Evolutionary conservation across 2,888 invertebrate species (phyloP), one percentile per base, ranked within the genome.

Genomic region (Arctia plantaginis): DNA sequence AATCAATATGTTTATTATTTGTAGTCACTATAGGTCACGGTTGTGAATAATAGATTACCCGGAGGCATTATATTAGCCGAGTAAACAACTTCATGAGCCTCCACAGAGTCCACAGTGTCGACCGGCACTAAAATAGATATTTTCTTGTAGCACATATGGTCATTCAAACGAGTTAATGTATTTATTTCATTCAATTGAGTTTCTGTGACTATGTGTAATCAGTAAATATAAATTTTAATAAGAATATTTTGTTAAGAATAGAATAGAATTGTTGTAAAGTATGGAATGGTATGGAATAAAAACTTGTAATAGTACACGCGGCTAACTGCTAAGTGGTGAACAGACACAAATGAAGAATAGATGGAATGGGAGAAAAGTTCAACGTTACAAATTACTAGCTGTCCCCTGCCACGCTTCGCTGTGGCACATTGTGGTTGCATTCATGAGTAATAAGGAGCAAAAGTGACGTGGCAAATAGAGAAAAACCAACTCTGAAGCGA

Each of bases 1-100:
- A 72, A 72, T 66, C 59, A 59, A 72, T 59, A 30, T 7, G 41
- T 59, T 72, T 66, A 59, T 55, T 30, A 41, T 65, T 65, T 47
- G n/a, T 51, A 65, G 44, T 44, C 30, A 44, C 35, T n/a, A 33
- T 44, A 44, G 64, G 8, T 59, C 55, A 7, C 13, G 15, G 55
- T n/a, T 35, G 27, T 69, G 27, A 62, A 62, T 69, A 51, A 55
- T 69, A 18, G 35, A 51, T 69, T 69, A 47, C 44, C 67, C 35
- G 30, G 30, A 10, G 55, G 13, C 68, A 35, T 35, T 35, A 35
- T 23, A 51, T 39, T 51, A 55, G 35, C 30, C 30, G 30, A 62
- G 7, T 51, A 35, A 23, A 55, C 18, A 69, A 69, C 55, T 55
- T 69, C 69, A 27, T 69, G 55, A 33, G 35, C 8, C n/a, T 33